Evolutionary conservation across 2,113 vertebrate species (phyloP), one percentile per base, ranked within the genome.

Genomic region (Nothocercus julius): DNA sequence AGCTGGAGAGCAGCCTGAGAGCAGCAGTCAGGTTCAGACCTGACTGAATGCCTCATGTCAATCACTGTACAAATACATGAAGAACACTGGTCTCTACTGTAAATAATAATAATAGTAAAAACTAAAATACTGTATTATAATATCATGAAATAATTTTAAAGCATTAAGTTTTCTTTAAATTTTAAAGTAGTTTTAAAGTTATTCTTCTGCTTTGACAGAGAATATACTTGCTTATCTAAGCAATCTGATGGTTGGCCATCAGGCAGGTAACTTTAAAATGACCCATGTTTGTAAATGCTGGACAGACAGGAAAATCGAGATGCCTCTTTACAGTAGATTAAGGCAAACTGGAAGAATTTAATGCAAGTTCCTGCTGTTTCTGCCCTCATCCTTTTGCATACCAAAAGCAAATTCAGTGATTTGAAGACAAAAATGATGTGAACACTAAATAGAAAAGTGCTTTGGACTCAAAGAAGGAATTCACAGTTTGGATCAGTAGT

Each of bases 181-280:
- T 4, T 7, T 11, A 9, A 78, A 85, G 27, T 82, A 64, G 45
- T 42, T 87, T 90, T 11, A 6, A 79, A 68, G 36, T 32, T 75
- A 58, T 28, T 95, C 89, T 92, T 70, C 86, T 54, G 27, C 15
- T 92, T 85, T 82, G 75, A 90, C 81, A 40, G 63, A 91, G 34
- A 90, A 87, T 9, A 72, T 54, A 68, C 42, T 66, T 88, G 61
- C 15, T 85, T 5, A 34, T 75, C 61, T 91, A 34, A 89, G 68
- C 56, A 90, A 63, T 74, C 42, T 78, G 82, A 74, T 25, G 24
- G 64, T 6, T 88, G 72, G 38, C 32, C 38, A 91, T 20, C 28
- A 88, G 34, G 68, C 34, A 90, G 47, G 42, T 81, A 85, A 77
- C 28, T 67, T 83, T 4, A 70, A 34, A 92, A 73, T 14, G 22